phyloP scores from a whole-genome alignment of 2,888 invertebrate species.

The Pollenia labialis region DNA sequence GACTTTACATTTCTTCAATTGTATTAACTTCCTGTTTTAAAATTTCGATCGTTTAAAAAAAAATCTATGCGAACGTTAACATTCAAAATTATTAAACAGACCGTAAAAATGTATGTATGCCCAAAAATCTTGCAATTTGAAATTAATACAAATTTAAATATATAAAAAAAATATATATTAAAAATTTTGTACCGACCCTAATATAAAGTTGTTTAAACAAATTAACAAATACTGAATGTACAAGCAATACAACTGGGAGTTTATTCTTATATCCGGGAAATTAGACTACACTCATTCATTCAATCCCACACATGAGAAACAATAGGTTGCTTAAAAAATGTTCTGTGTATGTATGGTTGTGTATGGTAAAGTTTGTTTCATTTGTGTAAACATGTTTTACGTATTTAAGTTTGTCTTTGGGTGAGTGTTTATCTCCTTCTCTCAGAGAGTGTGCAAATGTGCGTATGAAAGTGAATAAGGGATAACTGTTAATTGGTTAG shows the following conservation, averaged over 20 bases:
- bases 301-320: no score
- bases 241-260: conserved; percentile 30
- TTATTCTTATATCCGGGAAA: conserved; percentile 61
- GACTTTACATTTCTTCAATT: no score
- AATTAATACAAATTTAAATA: no score
- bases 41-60: no score
- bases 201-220: neutral
- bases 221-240: neutral
- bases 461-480: conserved; percentile 6
- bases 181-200: neutral
- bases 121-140: no score
- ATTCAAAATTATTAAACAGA: no score
- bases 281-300: conserved; percentile 11
- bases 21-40: no score
- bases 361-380: conserved; percentile 1
- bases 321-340: neutral
- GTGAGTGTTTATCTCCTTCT: conserved; percentile 19
- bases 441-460: neutral
- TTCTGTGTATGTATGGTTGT: neutral
- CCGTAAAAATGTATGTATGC: no score
- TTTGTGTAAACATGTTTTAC: conserved; percentile 47
- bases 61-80: no score
- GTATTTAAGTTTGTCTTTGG: conserved; percentile 27
- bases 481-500: conserved; percentile 69
- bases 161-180: no score